A percentile compares a stretch with the other conserved stretches of the same genome.
These are phyloP conservation scores for Peromyscus eremicus DNA, from an alignment of 2,797 vertebrate genomes.

Conservation along the genomic window DNA sequence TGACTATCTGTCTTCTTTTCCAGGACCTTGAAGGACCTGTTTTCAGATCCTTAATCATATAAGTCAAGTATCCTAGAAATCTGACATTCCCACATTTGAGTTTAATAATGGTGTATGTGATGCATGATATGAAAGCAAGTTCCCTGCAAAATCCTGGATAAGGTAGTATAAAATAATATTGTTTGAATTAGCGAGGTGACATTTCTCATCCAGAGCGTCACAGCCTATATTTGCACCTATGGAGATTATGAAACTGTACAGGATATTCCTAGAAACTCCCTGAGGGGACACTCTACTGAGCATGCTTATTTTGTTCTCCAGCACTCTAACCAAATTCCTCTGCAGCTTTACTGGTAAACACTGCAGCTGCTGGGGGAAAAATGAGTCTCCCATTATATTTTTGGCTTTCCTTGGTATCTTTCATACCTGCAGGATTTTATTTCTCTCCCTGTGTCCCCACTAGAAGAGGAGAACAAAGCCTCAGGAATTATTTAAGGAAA, in stretches of 20 bases:
- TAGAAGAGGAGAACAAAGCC: conserved; percentile 42
- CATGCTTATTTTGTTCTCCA: conserved; percentile 66
- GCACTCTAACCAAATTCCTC: conserved; percentile 63
- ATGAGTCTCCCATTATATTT: conserved; percentile 59
- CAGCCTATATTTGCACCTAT: conserved; percentile 47
- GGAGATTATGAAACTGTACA: conserved; percentile 55
- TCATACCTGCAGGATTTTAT: conserved; percentile 49
- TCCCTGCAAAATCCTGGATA: conserved; percentile 48
- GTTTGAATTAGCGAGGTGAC: conserved; percentile 62
- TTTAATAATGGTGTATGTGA: conserved; percentile 51
- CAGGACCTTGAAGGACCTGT: background rate
- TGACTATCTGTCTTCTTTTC: background rate
- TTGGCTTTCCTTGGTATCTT: conserved; percentile 67
- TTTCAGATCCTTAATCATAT: background rate
- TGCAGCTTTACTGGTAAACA: conserved; percentile 61
- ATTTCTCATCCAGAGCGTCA: conserved; percentile 54
- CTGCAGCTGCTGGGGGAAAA: conserved; percentile 9
- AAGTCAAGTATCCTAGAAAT: background rate
- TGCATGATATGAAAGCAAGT: background rate
- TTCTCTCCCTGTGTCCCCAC: background rate
- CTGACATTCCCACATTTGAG: conserved; percentile 20
- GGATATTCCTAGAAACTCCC: conserved; percentile 70
- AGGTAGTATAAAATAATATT: conserved; percentile 31
- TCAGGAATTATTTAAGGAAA: conserved; percentile 73
- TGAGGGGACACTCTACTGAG: conserved; percentile 59